Evolutionary conservation across 2,113 vertebrate genomes (phyloP).

Genomic region (Actinemys pallida): DNA sequence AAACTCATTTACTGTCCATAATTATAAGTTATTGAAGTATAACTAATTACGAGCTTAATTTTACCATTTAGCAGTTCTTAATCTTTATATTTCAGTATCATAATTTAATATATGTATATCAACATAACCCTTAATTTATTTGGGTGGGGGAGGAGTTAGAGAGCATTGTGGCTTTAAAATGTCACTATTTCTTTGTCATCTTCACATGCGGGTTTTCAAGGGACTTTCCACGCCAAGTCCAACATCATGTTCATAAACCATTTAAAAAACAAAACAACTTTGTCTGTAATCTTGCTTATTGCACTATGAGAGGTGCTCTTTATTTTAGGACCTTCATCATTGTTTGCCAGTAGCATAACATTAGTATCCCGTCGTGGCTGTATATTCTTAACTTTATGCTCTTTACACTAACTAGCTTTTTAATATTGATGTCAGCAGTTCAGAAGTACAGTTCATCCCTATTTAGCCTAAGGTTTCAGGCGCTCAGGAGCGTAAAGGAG

Average conservation of each 20-base stretch:
- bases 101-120: not conserved
- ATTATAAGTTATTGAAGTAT: not conserved
- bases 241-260: not conserved
- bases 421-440: constrained; percentile 35
- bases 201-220: not conserved
- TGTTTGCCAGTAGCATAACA: not conserved
- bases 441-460: not conserved
- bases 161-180: not conserved
- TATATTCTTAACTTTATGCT: not conserved
- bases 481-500: not conserved
- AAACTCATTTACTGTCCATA: not conserved
- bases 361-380: constrained; percentile 10
- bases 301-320: not conserved
- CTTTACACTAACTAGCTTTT: constrained; percentile 35
- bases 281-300: not conserved
- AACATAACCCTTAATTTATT: not conserved
- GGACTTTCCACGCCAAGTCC: not conserved
- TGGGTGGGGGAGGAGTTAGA: not conserved
- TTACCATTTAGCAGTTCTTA: not conserved
- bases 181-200: not conserved
- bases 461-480: not conserved
- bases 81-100: not conserved
- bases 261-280: not conserved
- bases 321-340: not conserved
- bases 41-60: not conserved